phyloP scores from a whole-genome alignment of 2,888 invertebrate species.

The Callinectes sapidus region DNA sequence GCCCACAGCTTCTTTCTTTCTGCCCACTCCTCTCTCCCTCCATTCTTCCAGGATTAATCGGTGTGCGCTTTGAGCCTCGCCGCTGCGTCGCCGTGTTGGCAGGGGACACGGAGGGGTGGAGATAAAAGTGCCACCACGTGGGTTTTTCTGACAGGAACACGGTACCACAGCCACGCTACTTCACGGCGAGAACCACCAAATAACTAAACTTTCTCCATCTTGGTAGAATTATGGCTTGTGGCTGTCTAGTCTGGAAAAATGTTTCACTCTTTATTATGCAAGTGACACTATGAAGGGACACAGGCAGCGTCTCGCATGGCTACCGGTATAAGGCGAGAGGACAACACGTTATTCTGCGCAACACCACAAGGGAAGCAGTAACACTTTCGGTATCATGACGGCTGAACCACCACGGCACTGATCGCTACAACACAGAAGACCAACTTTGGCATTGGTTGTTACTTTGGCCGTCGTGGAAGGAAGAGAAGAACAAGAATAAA shows the following conservation, averaged over 20 bases:
- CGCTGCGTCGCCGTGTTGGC: not conserved
- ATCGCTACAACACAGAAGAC: not conserved
- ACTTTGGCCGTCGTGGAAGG: not conserved
- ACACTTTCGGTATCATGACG: not conserved
- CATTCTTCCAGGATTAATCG: not conserved
- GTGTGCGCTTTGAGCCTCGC: not conserved
- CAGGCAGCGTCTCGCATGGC: not conserved
- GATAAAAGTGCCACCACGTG: not conserved
- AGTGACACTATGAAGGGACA: not conserved
- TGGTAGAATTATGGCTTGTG: not conserved
- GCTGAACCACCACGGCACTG: not conserved
- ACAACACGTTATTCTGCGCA: not conserved
- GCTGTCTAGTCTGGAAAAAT: not conserved
- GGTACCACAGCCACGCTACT: not conserved
- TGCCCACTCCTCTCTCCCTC: not conserved
- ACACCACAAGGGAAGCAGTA: not conserved
- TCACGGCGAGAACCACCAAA: not conserved
- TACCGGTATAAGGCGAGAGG: not conserved
- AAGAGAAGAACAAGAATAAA: not conserved
- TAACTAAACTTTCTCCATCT: not conserved
- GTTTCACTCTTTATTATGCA: not conserved
- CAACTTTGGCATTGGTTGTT: not conserved
- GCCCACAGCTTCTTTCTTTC: not conserved
- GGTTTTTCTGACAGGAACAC: not conserved
- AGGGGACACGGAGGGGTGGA: not conserved